These are phyloP conservation scores for Elymnias hypermnestra DNA, from an alignment of 1,140 invertebrate species.

Conservation along the genomic window DNA sequence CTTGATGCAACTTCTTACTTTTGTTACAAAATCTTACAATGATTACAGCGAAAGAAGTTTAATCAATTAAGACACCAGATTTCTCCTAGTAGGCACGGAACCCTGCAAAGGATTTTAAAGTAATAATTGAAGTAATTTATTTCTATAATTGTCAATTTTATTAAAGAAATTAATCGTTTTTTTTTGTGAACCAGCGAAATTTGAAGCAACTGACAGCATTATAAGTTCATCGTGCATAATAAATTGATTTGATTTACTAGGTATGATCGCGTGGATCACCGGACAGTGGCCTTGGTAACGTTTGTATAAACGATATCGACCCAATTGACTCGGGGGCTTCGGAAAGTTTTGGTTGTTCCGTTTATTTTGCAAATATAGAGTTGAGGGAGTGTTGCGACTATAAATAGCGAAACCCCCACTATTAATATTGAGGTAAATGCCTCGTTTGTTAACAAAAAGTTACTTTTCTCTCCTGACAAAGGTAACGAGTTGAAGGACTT, in stretches of 20 bases:
- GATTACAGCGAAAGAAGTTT: too few species aligned
- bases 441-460: too few species aligned
- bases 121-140: too few species aligned
- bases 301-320: conserved; percentile 52
- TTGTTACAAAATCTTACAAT: too few species aligned
- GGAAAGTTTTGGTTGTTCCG: conserved; percentile 41
- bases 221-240: conserved; percentile 16
- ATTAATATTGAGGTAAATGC: too few species aligned
- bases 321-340: conserved; percentile 44
- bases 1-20: too few species aligned
- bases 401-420: too few species aligned
- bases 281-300: conserved; percentile 54
- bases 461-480: too few species aligned
- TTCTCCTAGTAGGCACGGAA: too few species aligned
- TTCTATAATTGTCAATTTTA: not conserved
- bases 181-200: not conserved
- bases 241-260: conserved; percentile 29
- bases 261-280: conserved; percentile 41
- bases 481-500: too few species aligned
- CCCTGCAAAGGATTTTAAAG: too few species aligned
- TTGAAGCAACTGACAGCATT: conserved; percentile 16
- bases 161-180: not conserved
- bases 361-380: conserved; percentile 22
- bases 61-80: too few species aligned
- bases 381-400: not conserved